Evolutionary conservation across 2,797 vertebrate genomes (phyloP), one percentile per base, ranked within the genome.

Genomic region (Delichon dasypus): DNA sequence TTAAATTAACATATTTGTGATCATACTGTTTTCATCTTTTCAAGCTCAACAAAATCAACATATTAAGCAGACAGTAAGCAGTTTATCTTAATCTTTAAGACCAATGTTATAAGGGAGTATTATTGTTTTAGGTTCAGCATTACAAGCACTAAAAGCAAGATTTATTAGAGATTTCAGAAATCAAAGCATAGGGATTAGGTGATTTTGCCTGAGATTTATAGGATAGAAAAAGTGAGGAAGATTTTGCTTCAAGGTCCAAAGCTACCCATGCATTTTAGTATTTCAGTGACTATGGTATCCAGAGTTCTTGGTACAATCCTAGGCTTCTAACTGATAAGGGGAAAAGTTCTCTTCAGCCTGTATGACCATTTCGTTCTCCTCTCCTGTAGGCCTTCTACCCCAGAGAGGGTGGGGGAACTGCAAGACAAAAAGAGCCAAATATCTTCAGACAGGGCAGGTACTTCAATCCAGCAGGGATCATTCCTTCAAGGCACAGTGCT

Each of bases 71-170:
- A 20, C n/a, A 45, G 54, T 83, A 94, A 88, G 78, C 30, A 85
- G 54, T 94, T 92, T 92, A 70, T 80, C 72, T 85, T 87, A 85
- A 89, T 91, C 70, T 83, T 95, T 77, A 92, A 78, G 47, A 83
- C 58, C 68, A 72, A 2, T 80, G 44, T 85, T 88, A 54, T 75
- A 85, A 88, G 7, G 29, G 21, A 78, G 18, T 29, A 88, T 68
- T 94, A 78, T 84, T 89, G 64, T 57, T 83, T 91, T 80, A 83
- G 26, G 21, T 75, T 85, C 61, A 73, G 16, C 32, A 53, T 85
- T 87, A 75, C 47, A 70, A 94, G 76, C 13, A 80, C 16, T 58
- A 88, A 71, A 11, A 77, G 17, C 7, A 89, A 88, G 65, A 91
- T 80, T 80, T 62, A 78, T 58, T 62, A 75, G 85, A 89, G 27